Base-by-base conservation (phyloP, 2,888 invertebrate species). In the Drosophila austrosaltans region DNA sequence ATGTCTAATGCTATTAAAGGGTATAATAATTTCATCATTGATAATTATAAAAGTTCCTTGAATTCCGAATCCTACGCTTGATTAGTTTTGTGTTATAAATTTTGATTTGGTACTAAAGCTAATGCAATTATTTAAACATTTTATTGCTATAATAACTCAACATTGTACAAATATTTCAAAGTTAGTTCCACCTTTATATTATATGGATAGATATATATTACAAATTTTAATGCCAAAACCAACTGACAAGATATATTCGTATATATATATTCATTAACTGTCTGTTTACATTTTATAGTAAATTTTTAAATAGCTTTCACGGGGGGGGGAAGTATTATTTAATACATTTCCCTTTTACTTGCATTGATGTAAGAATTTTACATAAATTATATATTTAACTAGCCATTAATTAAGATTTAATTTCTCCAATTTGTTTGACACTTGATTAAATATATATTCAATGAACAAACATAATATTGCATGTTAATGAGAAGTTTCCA, bases 381-480 rank as follows among this genome's bases (percentile, higher is more conserved):
- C 36, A 36, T 36, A 36, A 36, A 36, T 36, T 36, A 10, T 8
- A 32, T 32, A 32, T 32, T 32, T 6, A 22, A 48, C 48, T 16
- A 16, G 16, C 16, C 16, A 16, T 16, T 16, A 16, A 16, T 16
- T 16, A 48, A 22, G 22, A 8, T 7, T 22, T 48, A 48, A 48
- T 48, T 10, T 22, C 22, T 48, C 10, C 22, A 48, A 48, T 22
- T 48, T 48, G 48, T 48, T 48, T 48, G 10, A 22, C 48, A 48
- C 48, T 32, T 32, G 5, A 5, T 6, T 32, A 1, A 32, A 36
- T 36, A 36, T 36, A 8, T 36, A 8, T 36, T 5, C 30, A 30
- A 30, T 32, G 32, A 32, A 32, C 6, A 32, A 48, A 48, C 22
- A 48, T 8, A 36, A 8, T 8, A 22, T 10, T 22, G 22, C 22